Conservation (phyloP, 2,888 invertebrate genomes). For the Ceriagrion tenellum region DNA sequence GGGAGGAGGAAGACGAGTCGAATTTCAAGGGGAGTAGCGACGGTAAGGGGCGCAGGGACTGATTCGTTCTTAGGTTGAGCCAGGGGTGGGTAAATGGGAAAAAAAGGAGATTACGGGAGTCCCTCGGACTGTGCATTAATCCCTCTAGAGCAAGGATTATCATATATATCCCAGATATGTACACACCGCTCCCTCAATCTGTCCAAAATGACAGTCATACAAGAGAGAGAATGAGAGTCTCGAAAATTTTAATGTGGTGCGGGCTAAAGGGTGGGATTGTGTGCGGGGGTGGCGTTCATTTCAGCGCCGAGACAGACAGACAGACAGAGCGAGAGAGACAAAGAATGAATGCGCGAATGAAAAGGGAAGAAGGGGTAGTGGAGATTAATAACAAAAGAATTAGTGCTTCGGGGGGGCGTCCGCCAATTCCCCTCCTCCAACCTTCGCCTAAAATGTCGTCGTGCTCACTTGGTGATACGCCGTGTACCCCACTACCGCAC, state of each 20-base stretch:
- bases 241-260: slow-evolving; percentile 3
- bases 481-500: neutral
- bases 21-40: neutral
- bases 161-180: slow-evolving; percentile 32
- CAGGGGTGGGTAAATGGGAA: neutral
- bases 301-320: neutral
- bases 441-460: neutral
- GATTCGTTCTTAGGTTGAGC: neutral
- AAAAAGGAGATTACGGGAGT: neutral
- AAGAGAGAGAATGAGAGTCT: slow-evolving; percentile 25
- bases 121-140: slow-evolving; percentile 43
- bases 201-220: slow-evolving; percentile 63
- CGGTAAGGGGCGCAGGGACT: no score
- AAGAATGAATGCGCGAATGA: neutral
- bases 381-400: slow-evolving; percentile 16
- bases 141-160: slow-evolving; percentile 60
- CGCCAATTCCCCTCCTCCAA: no score
- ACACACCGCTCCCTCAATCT: slow-evolving; percentile 56
- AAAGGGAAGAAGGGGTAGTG: neutral
- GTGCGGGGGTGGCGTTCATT: neutral
- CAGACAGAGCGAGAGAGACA: neutral
- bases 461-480: neutral
- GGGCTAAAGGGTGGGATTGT: no score
- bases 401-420: neutral
- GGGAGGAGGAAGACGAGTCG: neutral